phyloP scores from a whole-genome alignment of 2,113 vertebrate genomes.

The Ceuthmochares aereus region DNA sequence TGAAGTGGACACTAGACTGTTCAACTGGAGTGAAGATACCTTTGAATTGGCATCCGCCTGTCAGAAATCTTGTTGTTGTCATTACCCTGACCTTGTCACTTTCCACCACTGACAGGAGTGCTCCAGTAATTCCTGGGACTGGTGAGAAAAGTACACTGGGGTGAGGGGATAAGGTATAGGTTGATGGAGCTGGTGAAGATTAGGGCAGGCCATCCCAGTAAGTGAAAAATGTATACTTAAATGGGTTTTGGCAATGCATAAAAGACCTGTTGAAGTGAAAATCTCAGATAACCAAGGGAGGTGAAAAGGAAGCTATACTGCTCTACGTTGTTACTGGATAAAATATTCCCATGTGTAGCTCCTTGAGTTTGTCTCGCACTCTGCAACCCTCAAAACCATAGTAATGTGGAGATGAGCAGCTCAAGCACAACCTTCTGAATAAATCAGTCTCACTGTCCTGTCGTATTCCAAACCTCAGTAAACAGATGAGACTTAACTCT shows the following conservation, averaged over 20 bases:
- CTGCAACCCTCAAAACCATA: not conserved
- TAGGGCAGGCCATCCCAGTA: not conserved
- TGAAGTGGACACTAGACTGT: not conserved
- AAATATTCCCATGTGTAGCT: not conserved
- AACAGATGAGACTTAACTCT: constrained; percentile 33
- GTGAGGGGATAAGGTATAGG: not conserved
- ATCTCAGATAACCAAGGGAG: not conserved
- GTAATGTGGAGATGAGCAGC: not conserved
- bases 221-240: not conserved
- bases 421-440: not conserved
- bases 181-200: not conserved
- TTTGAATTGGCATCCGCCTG: not conserved
- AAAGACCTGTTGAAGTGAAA: constrained; percentile 1
- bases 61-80: not conserved
- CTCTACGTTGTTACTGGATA: not conserved
- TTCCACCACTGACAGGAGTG: not conserved
- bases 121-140: not conserved
- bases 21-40: not conserved
- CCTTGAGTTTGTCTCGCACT: not conserved
- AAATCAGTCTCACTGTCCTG: not conserved
- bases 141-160: not conserved
- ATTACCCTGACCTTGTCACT: not conserved
- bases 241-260: not conserved
- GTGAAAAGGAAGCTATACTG: not conserved
- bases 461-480: constrained; percentile 19